Conservation (phyloP, 2,797 vertebrate genomes). For the Halcyon chelicuti region DNA sequence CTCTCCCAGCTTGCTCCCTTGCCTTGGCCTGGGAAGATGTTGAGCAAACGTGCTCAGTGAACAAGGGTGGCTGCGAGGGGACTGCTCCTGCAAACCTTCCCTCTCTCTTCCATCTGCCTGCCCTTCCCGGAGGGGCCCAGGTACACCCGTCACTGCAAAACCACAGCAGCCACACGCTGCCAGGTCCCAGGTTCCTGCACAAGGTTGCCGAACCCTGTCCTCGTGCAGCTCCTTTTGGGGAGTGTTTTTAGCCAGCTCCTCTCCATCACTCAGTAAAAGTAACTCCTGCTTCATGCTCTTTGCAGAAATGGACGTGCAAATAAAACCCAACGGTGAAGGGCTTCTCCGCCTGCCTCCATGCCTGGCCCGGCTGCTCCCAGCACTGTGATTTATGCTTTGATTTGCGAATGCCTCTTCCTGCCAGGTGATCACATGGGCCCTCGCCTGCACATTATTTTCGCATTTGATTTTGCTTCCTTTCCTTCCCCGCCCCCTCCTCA, state of each 20-base stretch:
- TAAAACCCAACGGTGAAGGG: neutral
- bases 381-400: conserved; percentile 25
- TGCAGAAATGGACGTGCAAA: neutral
- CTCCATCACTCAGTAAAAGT: neutral
- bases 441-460: conserved; percentile 17
- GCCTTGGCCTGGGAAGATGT: neutral
- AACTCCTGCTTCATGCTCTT: rapidly evolving
- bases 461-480: conserved; percentile 42
- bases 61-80: rapidly evolving
- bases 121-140: neutral
- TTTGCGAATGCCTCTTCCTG: conserved; percentile 36
- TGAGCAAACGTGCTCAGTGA: neutral
- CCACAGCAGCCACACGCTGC: rapidly evolving
- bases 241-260: neutral
- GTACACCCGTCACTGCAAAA: neutral
- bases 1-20: neutral
- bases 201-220: neutral
- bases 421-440: conserved; percentile 36
- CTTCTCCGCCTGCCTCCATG: neutral
- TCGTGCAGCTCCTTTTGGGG: rapidly evolving
- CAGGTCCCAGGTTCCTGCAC: too few relatives aligned
- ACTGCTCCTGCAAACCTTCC: neutral
- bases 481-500: rapidly evolving
- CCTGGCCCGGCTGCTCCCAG: conserved; percentile 4
- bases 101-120: neutral